phyloP scores from a whole-genome alignment of 2,888 invertebrate genomes.

The Xestia ashworthii region DNA sequence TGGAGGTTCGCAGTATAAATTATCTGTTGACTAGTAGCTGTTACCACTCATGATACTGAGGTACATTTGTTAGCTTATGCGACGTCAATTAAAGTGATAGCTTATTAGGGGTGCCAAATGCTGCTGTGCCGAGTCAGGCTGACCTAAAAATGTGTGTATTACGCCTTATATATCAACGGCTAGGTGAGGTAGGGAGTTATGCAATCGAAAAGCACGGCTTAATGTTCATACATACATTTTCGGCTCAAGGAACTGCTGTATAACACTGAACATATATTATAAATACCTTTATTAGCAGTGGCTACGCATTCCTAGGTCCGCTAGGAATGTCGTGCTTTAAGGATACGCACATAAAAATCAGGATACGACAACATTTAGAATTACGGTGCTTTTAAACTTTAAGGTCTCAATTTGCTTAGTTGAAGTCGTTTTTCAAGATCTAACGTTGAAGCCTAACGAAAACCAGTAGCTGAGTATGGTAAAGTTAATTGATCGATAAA shows the following conservation, averaged over 20 bases:
- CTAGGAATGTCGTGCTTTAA: constrained; percentile 45
- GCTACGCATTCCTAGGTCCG: constrained; percentile 3
- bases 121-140: not conserved
- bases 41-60: not conserved
- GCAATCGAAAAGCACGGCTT: not conserved
- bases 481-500: constrained; percentile 62
- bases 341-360: constrained; percentile 25
- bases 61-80: not conserved
- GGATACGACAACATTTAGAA: constrained; percentile 1
- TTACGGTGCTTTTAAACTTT: constrained; percentile 18
- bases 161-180: not conserved
- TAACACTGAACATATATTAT: not conserved
- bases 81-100: not conserved
- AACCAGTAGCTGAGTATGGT: constrained; percentile 27
- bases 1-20: not conserved
- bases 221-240: not conserved
- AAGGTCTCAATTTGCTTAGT: constrained; percentile 38
- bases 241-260: not conserved
- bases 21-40: not conserved
- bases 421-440: constrained; percentile 5
- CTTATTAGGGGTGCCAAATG: not conserved
- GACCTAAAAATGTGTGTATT: not conserved
- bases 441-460: not conserved
- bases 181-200: not conserved
- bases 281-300: not conserved